Evolutionary conservation across 2,888 invertebrate species (phyloP), one percentile per base, ranked within the genome.

Genomic region (Drosophila picticornis): DNA sequence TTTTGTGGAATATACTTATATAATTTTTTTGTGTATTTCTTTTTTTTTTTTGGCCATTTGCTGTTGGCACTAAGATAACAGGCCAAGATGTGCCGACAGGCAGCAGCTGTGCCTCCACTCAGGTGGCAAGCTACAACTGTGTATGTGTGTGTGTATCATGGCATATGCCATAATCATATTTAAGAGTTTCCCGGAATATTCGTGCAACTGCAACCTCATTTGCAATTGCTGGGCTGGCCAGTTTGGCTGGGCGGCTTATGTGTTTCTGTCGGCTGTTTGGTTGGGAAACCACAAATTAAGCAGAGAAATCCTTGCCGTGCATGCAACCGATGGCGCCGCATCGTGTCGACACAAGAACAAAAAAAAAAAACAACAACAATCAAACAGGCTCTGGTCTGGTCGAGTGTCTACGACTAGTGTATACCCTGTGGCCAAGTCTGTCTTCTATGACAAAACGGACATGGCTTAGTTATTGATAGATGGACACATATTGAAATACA

Each of bases 261-360:
- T 75, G 52, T 46, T 57, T 60, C 59, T 56, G 62, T 63, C 77
- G 75, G 78, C 86, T 83, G 90, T 86, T 88, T 88, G 84, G 85
- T 82, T 90, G 90, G 75, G 83, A 90, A 87, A 90, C 87, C 87
- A 87, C 87, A 87, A 87, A 87, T 87, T 87, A 87, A 87, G 90
- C 87, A 88, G 81, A 86, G 87, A 87, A 90, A 84, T 90, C 90
- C 83, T 84, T 73, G 82, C 75, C 87, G 75, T 81, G 88, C 86
- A 86, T 88, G 86, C 86, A 73, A 85, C 81, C 84, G 78, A 85
- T 88, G 84, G 84, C 84, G 83, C 83, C 83, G 74, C 62, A 80
- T 70, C 78, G 73, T 63, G 78, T 70, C 82, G 74, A 77, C 73
- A 66, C 40, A 22, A 52, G 29, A 36, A 72, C 31, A 22, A 16